Percentiles rank a stretch among this genome's conserved stretches.
Evolutionary conservation across 2,888 invertebrate genomes (phyloP).

Genomic region (Halictus quadricinctus): DNA sequence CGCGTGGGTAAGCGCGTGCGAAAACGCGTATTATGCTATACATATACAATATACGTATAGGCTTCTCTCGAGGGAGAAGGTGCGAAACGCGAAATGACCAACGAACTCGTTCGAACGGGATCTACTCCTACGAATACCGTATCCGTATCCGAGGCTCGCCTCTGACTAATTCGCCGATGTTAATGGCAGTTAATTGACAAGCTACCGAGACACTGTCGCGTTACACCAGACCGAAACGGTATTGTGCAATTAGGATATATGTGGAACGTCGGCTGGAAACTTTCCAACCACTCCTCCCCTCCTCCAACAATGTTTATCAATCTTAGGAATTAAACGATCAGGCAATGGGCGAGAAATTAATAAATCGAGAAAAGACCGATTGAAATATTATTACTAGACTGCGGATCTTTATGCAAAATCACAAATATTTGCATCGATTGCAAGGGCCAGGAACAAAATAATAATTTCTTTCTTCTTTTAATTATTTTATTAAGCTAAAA

Average conservation of each 20-base stretch:
- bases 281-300: background rate
- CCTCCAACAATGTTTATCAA: background rate
- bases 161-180: constrained; percentile 49
- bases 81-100: constrained; percentile 22
- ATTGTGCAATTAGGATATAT: constrained; percentile 40
- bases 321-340: too few relatives aligned
- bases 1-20: constrained; percentile 51
- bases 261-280: background rate
- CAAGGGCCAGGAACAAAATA: too few relatives aligned
- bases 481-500: too few relatives aligned
- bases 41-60: constrained; percentile 37
- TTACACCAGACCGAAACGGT: constrained; percentile 17
- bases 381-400: background rate
- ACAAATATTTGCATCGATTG: too few relatives aligned
- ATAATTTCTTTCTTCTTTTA: background rate
- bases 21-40: constrained; percentile 6
- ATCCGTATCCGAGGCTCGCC: constrained; percentile 31
- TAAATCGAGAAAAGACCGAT: background rate
- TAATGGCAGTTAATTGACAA: constrained; percentile 49
- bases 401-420: too few relatives aligned
- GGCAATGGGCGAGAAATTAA: background rate
- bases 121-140: constrained; percentile 56
- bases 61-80: constrained; percentile 18
- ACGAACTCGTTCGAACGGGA: constrained; percentile 49
- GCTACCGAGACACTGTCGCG: constrained; percentile 15